These are phyloP conservation scores for Leucopternis melanops DNA, from an alignment of 2,113 vertebrate species.

Conservation along the genomic window DNA sequence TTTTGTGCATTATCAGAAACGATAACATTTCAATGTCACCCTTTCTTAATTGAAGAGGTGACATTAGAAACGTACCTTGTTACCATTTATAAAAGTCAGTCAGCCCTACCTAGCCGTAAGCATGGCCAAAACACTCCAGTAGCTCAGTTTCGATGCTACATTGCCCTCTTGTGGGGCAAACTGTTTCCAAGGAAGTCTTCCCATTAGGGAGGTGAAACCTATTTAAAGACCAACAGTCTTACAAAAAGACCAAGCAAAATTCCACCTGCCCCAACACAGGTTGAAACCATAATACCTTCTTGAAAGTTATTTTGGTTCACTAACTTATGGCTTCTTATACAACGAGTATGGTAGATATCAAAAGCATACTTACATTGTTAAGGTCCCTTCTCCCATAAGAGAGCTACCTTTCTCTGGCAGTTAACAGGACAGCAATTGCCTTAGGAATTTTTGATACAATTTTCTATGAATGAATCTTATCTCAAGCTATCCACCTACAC, in stretches of 20 bases:
- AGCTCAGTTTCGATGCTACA: not conserved
- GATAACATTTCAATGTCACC: not conserved
- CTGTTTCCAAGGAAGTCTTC: not conserved
- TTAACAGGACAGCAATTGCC: not conserved
- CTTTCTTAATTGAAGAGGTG: not conserved
- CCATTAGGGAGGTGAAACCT: not conserved
- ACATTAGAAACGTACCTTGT: not conserved
- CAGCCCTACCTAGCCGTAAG: not conserved
- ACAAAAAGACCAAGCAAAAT: not conserved
- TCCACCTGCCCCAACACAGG: not conserved
- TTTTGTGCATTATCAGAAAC: not conserved
- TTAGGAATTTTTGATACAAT: not conserved
- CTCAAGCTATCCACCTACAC: not conserved
- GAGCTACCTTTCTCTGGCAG: not conserved
- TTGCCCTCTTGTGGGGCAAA: constrained; percentile 34
- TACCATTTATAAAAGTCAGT: not conserved
- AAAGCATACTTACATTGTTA: not conserved
- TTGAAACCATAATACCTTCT: not conserved
- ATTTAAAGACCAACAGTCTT: not conserved
- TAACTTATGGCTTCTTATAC: not conserved
- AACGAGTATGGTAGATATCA: not conserved
- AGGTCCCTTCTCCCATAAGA: fast-evolving
- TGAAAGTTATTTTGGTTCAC: not conserved
- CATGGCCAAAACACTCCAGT: not conserved
- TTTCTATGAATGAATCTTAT: not conserved